Evolutionary conservation across 2,888 invertebrate genomes (phyloP), one percentile per base, ranked within the genome.

Genomic region (Ennomos quercinarius): DNA sequence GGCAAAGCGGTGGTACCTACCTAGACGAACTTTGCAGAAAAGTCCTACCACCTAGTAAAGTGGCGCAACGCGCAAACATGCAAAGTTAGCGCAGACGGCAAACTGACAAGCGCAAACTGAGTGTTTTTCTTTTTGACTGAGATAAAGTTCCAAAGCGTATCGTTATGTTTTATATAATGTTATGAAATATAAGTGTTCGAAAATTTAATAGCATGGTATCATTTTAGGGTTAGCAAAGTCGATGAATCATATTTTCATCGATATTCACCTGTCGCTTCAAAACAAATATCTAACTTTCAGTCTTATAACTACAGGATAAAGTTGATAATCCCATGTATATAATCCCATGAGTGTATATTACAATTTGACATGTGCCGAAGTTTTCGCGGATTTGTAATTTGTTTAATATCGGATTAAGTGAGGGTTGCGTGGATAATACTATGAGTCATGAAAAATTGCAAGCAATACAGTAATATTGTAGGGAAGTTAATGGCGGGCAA

Each of bases 341-440:
- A 17, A 17, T n/a, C 3, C 44, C 13, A 10, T 37, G 13, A 10
- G 10, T 17, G 0, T 8, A 1, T 13, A 47, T 40, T 13, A 48
- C 35, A 45, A 63, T 66, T 64, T 60, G 65, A 64, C 65, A 68
- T 68, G 65, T 65, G 70, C 63, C 45, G 55, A 60, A 49, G 63
- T 62, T 63, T 50, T 34, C 56, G 37, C 45, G 8, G n/a, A 59
- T 63, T 60, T 50, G 42, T 47, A 61, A 61, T 61, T 48, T 6
- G 4, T 27, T 49, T 45, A 38, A 17, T 47, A 53, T 50, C 10
- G 38, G 17, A 53, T 49, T 57, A 42, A 57, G 39, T 45, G 9
- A 17, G 27, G 38, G 43, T 17, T 38, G 46, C 9, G 46, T 17
- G 12, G 12, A 43, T 43, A n/a, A 40, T 34, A 11, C 11, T 40